Percentiles rank a stretch among this genome's conserved stretches.
Evolutionary conservation across 2,113 vertebrate species (phyloP).

Genomic region (Chinchilla lanigera): DNA sequence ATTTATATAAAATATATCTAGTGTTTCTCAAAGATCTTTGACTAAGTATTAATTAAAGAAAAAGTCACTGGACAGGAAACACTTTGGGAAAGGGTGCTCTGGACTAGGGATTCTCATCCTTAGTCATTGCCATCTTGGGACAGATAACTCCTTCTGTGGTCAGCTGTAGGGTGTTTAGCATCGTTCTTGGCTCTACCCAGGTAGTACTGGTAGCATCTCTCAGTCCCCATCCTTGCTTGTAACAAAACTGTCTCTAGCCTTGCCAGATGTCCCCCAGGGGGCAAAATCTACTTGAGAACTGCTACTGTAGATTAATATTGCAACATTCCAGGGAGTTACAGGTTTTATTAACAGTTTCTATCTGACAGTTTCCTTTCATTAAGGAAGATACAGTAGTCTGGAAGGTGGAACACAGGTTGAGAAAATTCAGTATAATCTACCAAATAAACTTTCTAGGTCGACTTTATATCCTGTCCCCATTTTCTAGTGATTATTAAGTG

Average conservation of each 20-base stretch:
- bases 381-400: not conserved
- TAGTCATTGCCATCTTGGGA: not conserved
- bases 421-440: not conserved
- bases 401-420: not conserved
- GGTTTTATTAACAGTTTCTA: not conserved
- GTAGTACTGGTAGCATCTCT: not conserved
- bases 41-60: not conserved
- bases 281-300: not conserved
- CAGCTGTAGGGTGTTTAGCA: not conserved
- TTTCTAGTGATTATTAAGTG: constrained; percentile 12
- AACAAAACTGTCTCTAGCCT: not conserved
- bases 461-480: not conserved
- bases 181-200: not conserved
- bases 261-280: not conserved
- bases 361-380: not conserved
- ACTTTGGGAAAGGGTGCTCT: not conserved
- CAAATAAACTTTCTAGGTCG: not conserved
- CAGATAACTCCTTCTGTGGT: not conserved
- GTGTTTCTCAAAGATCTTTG: not conserved
- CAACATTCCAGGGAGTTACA: not conserved
- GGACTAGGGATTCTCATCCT: not conserved
- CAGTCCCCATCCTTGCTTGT: not conserved
- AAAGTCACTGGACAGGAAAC: not conserved
- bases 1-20: not conserved
- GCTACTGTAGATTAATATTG: not conserved